These are phyloP conservation scores for Chaitophorus viminalis DNA, from an alignment of 2,888 invertebrate genomes.

Conservation along the genomic window DNA sequence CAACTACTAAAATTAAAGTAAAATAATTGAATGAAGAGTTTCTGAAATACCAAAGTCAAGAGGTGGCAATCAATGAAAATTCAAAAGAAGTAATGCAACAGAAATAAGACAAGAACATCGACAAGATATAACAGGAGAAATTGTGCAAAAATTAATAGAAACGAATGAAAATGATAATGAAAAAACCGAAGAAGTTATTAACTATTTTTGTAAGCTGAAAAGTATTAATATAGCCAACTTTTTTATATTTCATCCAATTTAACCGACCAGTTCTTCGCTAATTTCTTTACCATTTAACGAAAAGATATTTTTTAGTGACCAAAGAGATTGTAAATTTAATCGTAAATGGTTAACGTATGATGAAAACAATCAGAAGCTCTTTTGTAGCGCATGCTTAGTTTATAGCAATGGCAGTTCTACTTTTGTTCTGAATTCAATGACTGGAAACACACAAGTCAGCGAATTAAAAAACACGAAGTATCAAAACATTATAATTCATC, in stretches of 20 bases:
- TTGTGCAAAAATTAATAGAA: too few species aligned
- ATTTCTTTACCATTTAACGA: too few species aligned
- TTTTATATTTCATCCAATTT: background rate
- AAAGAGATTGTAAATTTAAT: too few species aligned
- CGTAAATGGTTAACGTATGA: background rate
- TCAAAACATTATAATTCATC: background rate
- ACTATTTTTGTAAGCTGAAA: too few species aligned
- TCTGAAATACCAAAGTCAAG: slow-evolving; percentile 3
- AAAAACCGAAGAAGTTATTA: too few species aligned
- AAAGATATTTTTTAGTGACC: too few species aligned
- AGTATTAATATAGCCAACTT: background rate
- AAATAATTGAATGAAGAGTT: background rate
- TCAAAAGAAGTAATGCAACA: too few species aligned
- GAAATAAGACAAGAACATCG: too few species aligned
- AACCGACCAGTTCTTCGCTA: background rate
- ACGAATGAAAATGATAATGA: too few species aligned
- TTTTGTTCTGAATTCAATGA: background rate
- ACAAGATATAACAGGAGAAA: too few species aligned
- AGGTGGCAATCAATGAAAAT: background rate
- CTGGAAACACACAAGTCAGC: background rate
- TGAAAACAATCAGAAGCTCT: slow-evolving; percentile 12
- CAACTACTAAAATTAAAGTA: slow-evolving; percentile 11
- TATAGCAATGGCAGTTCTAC: background rate
- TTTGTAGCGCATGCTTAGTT: slow-evolving; percentile 10
- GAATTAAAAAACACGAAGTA: background rate